Base-by-base conservation (phyloP, 2,113 vertebrate genomes). In the Tachuris rubrigastra region DNA sequence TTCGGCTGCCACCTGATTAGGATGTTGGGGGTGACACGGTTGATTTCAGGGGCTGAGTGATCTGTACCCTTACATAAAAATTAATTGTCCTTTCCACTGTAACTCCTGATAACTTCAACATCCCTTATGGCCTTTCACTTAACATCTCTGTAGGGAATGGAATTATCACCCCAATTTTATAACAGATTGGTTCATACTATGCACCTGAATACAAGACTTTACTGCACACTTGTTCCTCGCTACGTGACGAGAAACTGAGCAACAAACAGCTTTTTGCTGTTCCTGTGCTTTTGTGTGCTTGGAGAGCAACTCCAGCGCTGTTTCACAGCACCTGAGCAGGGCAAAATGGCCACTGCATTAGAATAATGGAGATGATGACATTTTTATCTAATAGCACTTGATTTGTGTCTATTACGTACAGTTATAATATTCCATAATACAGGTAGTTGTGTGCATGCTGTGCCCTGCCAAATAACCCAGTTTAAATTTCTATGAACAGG, bases 11-110 rank as follows among this genome's bases (percentile, higher is more conserved):
- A 68, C 19, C 19, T 75, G 35, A 24, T 33, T 60, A 37, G 59
- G 53, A 60, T 44, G n/a, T 14, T 49, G 12, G 44, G 39, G 74
- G 75, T n/a, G 71, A 90, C 47, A 24, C 0, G 0, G 21, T 2
- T 76, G 49, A 44, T 53, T 73, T 41, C 41, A 93, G 37, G 47
- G 56, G 14, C 46, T 41, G 37, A 83, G 19, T 37, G 69, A 47
- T 5, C 35, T 59, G 35, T 42, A 44, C 35, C 50, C 47, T 63
- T 42, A 42, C 31, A 60, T 0, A 73, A 53, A 73, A 71, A 85
- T 50, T 3, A 67, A 80, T 14, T 53, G 21, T n/a, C 46, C 35
- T 77, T 88, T 88, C 46, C 68, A 63, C 52, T 75, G 12, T 39
- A 78, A 63, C 12, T 52, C 35, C 66, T 27, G 24, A n/a, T 58